These are phyloP conservation scores for Labroides dimidiatus DNA, from an alignment of 2,797 vertebrate genomes.

Conservation along the genomic window DNA sequence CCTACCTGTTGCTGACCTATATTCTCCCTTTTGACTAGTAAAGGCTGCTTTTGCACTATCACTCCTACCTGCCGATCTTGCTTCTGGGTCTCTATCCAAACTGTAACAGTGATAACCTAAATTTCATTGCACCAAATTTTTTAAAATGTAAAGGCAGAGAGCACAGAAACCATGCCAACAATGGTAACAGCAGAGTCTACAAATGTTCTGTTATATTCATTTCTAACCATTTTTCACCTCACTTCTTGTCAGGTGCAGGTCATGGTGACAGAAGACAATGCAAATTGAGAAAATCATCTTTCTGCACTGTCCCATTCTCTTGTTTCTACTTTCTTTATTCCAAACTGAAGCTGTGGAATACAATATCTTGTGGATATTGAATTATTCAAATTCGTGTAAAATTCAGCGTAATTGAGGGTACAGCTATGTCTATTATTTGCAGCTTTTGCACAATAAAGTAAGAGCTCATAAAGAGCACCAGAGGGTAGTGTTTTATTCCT, in stretches of 20 bases:
- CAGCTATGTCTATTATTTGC: slow-evolving; percentile 6
- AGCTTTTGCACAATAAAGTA: slow-evolving; percentile 9
- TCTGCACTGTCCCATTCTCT: slow-evolving; percentile 6
- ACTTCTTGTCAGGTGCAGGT: background rate
- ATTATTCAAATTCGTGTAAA: slow-evolving; percentile 35
- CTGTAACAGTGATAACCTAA: slow-evolving; percentile 26
- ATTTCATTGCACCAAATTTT: slow-evolving; percentile 28
- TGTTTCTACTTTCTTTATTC: slow-evolving; percentile 37
- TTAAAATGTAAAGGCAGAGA: slow-evolving; percentile 31
- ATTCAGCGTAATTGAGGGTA: slow-evolving; percentile 1
- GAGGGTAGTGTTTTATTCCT: slow-evolving; percentile 19
- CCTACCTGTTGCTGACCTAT: slow-evolving; percentile 57
- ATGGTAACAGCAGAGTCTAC: slow-evolving; percentile 3
- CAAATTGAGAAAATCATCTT: slow-evolving; percentile 1
- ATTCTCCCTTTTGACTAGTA: slow-evolving; percentile 34
- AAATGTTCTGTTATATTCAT: slow-evolving; percentile 19
- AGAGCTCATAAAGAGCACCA: slow-evolving; percentile 22
- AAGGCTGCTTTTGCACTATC: slow-evolving; percentile 27
- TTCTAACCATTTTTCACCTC: slow-evolving; percentile 10
- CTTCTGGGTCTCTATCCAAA: slow-evolving; percentile 35
- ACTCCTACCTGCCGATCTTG: slow-evolving; percentile 37
- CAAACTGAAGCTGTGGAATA: slow-evolving; percentile 1
- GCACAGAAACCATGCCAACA: slow-evolving; percentile 23
- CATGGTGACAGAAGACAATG: slow-evolving; percentile 15
- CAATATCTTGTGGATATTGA: slow-evolving; percentile 17